A percentile compares a stretch with the other conserved stretches of the same genome.
These are phyloP conservation scores for Tetramorium bicarinatum DNA, from an alignment of 2,888 invertebrate species.

Conservation along the genomic window DNA sequence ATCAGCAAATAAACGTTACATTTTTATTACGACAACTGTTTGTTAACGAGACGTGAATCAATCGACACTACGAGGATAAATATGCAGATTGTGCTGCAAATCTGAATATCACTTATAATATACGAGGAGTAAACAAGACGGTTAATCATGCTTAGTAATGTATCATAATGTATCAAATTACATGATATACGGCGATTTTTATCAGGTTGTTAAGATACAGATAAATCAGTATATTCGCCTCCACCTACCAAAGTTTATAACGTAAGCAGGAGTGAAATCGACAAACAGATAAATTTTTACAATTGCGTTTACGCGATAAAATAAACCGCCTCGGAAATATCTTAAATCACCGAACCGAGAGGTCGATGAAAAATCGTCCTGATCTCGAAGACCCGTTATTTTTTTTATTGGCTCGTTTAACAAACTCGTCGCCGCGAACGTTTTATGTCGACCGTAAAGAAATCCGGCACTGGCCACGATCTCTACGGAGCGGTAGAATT, in stretches of 20 bases:
- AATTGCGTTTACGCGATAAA: neutral
- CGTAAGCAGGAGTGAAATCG: neutral
- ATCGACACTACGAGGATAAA: neutral
- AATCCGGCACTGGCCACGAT: conserved; percentile 1
- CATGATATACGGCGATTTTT: neutral
- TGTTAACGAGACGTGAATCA: conserved; percentile 25
- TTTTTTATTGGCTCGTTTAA: conserved; percentile 31
- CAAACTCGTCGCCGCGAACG: conserved; percentile 11
- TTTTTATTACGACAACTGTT: conserved; percentile 37
- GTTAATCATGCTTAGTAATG: neutral
- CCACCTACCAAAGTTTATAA: neutral
- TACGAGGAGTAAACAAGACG: neutral
- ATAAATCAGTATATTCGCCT: neutral
- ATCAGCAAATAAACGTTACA: conserved; percentile 39
- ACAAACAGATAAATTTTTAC: conserved; percentile 34
- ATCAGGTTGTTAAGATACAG: neutral
- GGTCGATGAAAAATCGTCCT: conserved; percentile 24
- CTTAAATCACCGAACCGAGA: conserved; percentile 28
- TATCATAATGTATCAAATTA: conserved; percentile 1
- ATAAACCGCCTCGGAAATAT: conserved; percentile 17
- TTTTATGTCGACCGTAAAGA: conserved; percentile 32
- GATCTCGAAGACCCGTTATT: conserved; percentile 23
- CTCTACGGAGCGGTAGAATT: conserved; percentile 11
- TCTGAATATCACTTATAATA: neutral
- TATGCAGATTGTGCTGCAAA: neutral